Evolutionary conservation across 2,797 vertebrate species (phyloP).

Genomic region (Lates japonicus): DNA sequence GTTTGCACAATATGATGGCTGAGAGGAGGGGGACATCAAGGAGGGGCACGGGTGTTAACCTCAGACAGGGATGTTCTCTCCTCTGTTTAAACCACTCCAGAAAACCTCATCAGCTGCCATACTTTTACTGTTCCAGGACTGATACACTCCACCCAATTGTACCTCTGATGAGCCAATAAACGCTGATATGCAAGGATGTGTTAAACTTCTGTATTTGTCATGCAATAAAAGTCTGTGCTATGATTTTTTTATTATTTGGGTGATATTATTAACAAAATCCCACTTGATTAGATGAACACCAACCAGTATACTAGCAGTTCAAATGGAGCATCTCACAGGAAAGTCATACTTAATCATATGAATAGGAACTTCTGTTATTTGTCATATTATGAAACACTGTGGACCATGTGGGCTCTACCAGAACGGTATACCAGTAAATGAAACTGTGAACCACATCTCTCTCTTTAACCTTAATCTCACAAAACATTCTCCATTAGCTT

Average conservation of each 20-base stretch:
- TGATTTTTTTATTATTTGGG: not conserved
- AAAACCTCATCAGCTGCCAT: constrained; percentile 50
- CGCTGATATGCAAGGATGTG: not conserved
- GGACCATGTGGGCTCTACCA: not conserved
- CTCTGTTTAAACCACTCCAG: constrained; percentile 44
- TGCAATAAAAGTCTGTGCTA: not conserved
- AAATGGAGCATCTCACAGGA: not conserved
- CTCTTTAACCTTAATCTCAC: too few relatives aligned
- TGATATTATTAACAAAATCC: not conserved
- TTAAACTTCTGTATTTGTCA: not conserved
- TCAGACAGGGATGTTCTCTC: constrained; percentile 49
- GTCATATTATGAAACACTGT: not conserved
- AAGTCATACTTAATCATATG: not conserved
- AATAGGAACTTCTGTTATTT: not conserved
- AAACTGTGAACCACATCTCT: not conserved
- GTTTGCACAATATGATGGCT: constrained; percentile 81
- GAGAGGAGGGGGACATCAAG: constrained; percentile 51
- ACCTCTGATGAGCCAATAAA: not conserved
- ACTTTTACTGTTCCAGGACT: constrained; percentile 20
- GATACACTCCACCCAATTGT: not conserved
- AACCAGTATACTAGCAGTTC: not conserved
- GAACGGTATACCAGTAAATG: too few relatives aligned
- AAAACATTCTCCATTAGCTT: too few relatives aligned
- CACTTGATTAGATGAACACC: not conserved
- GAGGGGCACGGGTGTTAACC: constrained; percentile 34